Evolutionary conservation across 53 echinoderm and acorn worm species (phyloP), one percentile per base, ranked within the genome.

Genomic region (Holothuria leucospilota): DNA sequence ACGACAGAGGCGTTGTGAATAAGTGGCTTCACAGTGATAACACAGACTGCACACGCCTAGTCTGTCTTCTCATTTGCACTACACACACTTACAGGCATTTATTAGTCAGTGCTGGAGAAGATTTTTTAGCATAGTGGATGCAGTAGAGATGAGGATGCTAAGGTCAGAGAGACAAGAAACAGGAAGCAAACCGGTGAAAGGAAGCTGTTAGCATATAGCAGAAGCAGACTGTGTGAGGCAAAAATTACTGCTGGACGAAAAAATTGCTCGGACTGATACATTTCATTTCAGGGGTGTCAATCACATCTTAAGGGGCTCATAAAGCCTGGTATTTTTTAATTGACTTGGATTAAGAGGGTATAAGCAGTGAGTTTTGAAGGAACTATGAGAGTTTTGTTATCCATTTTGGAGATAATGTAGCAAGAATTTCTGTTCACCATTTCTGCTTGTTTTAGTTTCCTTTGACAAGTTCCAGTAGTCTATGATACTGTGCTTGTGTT

Each of bases 131-230:
- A 52, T n/a, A 75, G 52, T 75, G 52, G 75, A 75, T 75, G 56
- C 56, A 18, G 49, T 21, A 2, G 26, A 8, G 23, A 75, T 26
- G 75, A 75, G 75, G 75, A 75, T 75, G 75, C 49, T 51, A 75
- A 75, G 75, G 75, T 75, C 75, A 75, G 75, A 23, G 56, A 56
- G 49, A 70, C 34, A 52, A 52, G 75, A 75, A 52, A 75, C 75
- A 26, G 75, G 51, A 49, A 56, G 52, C 75, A 75, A 75, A 49
- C 23, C 75, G 52, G 25, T 49, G 51, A 75, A 52, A 75, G 25
- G 75, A 75, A n/a, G 51, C 56, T 56, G 56, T 56, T 56, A 56
- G 56, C 9, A 49, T 26, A 46, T 18, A 75, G 34, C 13, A 68
- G 15, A 2, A 75, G 75, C 75, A 23, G 27, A 52, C 51, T 75